Percentiles rank a stretch among this genome's conserved stretches.
phyloP scores from a whole-genome alignment of 2,888 invertebrate species.

The Leptopilina drosophilae region DNA sequence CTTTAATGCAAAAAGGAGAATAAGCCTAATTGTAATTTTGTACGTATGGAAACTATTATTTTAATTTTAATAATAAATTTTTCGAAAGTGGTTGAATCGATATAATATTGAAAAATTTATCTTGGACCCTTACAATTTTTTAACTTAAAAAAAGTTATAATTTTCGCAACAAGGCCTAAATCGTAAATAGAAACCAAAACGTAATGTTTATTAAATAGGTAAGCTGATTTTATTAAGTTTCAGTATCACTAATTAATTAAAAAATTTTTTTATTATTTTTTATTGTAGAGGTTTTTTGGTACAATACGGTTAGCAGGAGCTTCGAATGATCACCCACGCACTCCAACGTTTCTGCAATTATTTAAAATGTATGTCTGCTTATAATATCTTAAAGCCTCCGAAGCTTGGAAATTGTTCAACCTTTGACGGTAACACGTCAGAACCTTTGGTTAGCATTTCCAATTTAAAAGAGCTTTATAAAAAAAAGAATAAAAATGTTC shows the following conservation, averaged over 20 bases:
- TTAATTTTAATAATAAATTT: too few relatives aligned
- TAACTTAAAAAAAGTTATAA: too few relatives aligned
- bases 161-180: too few relatives aligned
- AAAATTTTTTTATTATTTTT: background rate
- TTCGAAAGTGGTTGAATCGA: too few relatives aligned
- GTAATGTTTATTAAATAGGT: too few relatives aligned
- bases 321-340: conserved; percentile 43
- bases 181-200: too few relatives aligned
- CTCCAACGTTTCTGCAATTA: conserved; percentile 42
- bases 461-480: background rate
- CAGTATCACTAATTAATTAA: background rate
- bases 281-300: conserved; percentile 45
- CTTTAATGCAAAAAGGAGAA: too few relatives aligned
- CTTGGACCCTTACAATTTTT: too few relatives aligned
- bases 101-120: too few relatives aligned
- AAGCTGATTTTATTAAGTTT: background rate
- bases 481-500: background rate
- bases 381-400: conserved; percentile 34
- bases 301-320: conserved; percentile 43
- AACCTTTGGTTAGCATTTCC: background rate
- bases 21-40: too few relatives aligned
- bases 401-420: conserved; percentile 43
- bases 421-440: background rate
- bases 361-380: conserved; percentile 38
- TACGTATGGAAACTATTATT: too few relatives aligned